Conservation (phyloP, 2,113 vertebrate species). For the Neofelis nebulosa region DNA sequence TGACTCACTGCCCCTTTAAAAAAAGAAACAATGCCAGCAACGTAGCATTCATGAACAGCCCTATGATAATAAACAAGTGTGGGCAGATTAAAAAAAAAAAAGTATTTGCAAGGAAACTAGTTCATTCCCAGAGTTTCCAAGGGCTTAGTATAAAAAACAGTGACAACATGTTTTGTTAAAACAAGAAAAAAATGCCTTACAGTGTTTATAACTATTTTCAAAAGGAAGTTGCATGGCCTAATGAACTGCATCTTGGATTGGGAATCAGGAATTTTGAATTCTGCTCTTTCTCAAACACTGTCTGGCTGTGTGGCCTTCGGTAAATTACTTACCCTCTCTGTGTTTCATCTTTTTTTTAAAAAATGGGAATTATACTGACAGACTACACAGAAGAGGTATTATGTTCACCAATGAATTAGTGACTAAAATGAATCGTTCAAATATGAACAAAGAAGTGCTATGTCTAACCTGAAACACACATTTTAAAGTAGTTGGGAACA, state of each 20-base stretch:
- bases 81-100: background rate
- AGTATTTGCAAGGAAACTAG: slow-evolving; percentile 48
- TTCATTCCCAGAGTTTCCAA: slow-evolving; percentile 59
- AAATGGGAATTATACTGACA: background rate
- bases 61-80: background rate
- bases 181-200: slow-evolving; percentile 33
- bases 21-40: background rate
- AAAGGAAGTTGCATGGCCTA: slow-evolving; percentile 56
- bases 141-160: slow-evolving; percentile 22
- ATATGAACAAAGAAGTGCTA: background rate
- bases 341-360: background rate
- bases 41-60: background rate
- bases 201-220: slow-evolving; percentile 46
- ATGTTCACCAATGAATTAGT: background rate
- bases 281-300: background rate
- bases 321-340: slow-evolving; percentile 56
- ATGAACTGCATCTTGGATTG: background rate
- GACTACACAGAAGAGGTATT: slow-evolving; percentile 3
- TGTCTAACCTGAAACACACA: slow-evolving; percentile 22
- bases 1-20: background rate
- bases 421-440: background rate
- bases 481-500: slow-evolving; percentile 4
- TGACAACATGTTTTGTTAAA: slow-evolving; percentile 56
- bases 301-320: slow-evolving; percentile 46
- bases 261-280: background rate